Evolutionary conservation across 2,113 vertebrate species (phyloP).

Genomic region (Clupea harengus): DNA sequence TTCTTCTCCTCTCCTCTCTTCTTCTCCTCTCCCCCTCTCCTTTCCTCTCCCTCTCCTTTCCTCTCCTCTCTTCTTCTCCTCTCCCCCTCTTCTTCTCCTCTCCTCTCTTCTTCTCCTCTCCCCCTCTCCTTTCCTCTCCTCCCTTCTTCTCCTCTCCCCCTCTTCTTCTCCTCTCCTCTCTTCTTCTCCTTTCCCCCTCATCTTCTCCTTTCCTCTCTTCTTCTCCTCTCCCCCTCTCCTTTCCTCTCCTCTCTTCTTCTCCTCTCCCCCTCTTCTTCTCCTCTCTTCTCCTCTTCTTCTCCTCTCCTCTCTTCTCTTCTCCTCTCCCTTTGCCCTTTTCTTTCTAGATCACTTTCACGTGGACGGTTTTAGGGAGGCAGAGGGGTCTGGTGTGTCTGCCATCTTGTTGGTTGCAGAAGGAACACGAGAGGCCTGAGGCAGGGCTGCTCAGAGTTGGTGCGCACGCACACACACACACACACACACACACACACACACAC

Average conservation of each 20-base stretch:
- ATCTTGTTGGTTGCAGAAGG: background rate
- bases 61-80: no score
- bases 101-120: background rate
- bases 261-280: no score
- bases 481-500: background rate
- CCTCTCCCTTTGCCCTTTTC: background rate
- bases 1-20: no score
- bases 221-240: no score
- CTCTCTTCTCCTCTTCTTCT: no score
- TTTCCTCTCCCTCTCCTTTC: background rate
- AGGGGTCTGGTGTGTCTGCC: background rate
- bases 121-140: no score
- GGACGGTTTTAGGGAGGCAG: background rate
- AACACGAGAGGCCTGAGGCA: background rate
- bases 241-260: no score
- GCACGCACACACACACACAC: background rate
- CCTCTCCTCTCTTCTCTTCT: background rate
- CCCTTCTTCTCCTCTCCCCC: background rate
- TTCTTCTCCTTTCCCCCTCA: no score
- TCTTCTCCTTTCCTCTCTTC: no score
- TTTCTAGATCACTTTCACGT: constrained; percentile 3
- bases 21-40: background rate
- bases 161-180: background rate
- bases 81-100: no score
- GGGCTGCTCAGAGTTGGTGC: background rate